These are phyloP conservation scores for Oscheius sp. DNA, from an alignment of 1,140 invertebrate genomes.

Conservation along the genomic window DNA sequence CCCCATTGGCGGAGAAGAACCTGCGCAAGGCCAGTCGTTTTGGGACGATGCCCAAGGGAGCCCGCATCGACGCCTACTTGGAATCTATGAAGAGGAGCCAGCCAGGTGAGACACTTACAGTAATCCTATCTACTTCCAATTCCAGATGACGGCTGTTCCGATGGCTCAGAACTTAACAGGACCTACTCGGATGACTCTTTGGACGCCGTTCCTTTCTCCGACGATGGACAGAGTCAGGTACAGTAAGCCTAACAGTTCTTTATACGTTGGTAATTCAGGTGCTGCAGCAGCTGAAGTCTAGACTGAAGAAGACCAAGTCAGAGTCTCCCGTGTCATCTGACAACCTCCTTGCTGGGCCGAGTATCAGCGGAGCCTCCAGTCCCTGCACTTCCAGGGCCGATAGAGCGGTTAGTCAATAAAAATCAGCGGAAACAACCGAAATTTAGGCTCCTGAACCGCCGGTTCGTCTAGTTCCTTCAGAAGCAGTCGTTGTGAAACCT, in stretches of 20 bases:
- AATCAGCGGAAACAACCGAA: background rate
- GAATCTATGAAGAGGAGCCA: constrained; percentile 71
- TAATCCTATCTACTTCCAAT: background rate
- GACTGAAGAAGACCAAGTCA: constrained; percentile 29
- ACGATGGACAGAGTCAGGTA: background rate
- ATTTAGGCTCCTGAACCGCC: constrained; percentile 5
- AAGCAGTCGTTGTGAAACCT: background rate
- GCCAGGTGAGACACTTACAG: background rate
- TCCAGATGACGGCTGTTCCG: constrained; percentile 8
- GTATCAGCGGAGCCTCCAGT: background rate
- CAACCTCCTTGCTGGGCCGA: background rate
- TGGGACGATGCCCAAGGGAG: constrained; percentile 87
- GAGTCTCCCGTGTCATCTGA: constrained; percentile 4
- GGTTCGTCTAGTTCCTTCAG: background rate
- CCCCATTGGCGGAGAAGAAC: constrained; percentile 90
- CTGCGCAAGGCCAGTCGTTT: constrained; percentile 92
- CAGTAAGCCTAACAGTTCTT: background rate
- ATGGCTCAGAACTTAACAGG: background rate
- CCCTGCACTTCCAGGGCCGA: constrained; percentile 1
- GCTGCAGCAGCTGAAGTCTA: constrained; percentile 15
- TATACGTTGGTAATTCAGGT: background rate
- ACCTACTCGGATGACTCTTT: constrained; percentile 46
- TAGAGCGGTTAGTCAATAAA: background rate
- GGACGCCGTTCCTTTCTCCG: constrained; percentile 41
- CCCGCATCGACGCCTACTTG: constrained; percentile 87